phyloP scores from a whole-genome alignment of 2,113 vertebrate species.

The Sclerurus mexicanus region DNA sequence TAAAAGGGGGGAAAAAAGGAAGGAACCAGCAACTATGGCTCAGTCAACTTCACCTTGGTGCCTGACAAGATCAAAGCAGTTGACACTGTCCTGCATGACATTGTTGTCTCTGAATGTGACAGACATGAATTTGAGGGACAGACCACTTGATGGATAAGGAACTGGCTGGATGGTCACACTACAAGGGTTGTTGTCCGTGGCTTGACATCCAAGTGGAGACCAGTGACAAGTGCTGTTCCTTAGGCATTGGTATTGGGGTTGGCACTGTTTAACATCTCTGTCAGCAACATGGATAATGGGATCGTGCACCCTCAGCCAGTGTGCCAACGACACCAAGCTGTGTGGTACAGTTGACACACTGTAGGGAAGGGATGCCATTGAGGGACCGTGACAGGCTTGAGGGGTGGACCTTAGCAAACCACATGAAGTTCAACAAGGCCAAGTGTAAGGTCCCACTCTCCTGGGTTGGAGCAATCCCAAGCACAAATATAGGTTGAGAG shows the following conservation, averaged over 20 bases:
- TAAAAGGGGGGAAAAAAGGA: background rate
- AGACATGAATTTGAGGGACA: background rate
- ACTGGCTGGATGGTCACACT: background rate
- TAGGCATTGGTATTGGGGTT: background rate
- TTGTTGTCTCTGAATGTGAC: background rate
- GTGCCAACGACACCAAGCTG: background rate
- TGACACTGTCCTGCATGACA: background rate
- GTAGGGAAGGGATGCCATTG: background rate
- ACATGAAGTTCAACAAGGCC: background rate
- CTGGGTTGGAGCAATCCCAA: background rate
- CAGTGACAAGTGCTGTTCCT: background rate
- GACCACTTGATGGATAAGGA: background rate
- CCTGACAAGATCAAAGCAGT: background rate
- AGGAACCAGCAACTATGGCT: background rate
- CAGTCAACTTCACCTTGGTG: background rate
- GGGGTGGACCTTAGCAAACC: background rate
- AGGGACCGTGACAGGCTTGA: background rate
- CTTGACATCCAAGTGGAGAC: background rate
- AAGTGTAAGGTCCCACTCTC: background rate
- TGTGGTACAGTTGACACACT: background rate
- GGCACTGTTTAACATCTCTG: background rate
- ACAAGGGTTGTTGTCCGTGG: background rate
- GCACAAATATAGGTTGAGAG: background rate
- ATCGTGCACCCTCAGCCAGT: background rate
- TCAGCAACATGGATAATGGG: background rate